Conservation (phyloP, 2,888 invertebrate species). For the Eupithecia inturbata region DNA sequence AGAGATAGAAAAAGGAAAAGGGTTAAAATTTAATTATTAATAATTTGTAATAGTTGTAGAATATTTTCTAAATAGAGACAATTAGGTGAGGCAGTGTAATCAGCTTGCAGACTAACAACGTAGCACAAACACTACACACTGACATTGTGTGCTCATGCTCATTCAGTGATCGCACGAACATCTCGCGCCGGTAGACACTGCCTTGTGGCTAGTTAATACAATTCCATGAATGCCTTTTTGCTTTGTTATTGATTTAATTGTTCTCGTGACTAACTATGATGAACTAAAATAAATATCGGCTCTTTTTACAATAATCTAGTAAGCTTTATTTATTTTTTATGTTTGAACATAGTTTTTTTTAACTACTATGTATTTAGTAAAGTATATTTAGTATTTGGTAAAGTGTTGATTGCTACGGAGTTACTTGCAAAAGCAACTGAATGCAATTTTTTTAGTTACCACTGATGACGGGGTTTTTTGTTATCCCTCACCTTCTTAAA, state of each 20-base stretch:
- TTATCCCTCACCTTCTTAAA: slow-evolving; percentile 24
- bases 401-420: not conserved
- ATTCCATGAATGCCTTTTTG: not conserved
- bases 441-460: not conserved
- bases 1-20: too few relatives aligned
- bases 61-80: too few relatives aligned
- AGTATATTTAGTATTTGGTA: not conserved
- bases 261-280: too few relatives aligned
- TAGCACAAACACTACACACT: slow-evolving; percentile 25
- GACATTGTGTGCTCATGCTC: slow-evolving; percentile 27
- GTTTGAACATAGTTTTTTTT: not conserved
- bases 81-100: slow-evolving; percentile 17
- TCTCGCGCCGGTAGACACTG: slow-evolving; percentile 16
- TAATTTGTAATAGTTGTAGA: too few relatives aligned
- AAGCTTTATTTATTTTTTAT: not conserved
- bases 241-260: not conserved
- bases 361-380: not conserved
- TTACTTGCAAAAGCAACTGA: not conserved
- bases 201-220: slow-evolving; percentile 4
- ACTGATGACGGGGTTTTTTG: not conserved
- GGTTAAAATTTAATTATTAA: too few relatives aligned
- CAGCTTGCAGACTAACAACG: slow-evolving; percentile 26
- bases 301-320: not conserved
- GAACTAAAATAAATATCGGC: not conserved
- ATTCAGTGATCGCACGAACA: slow-evolving; percentile 22